A percentile compares a stretch with the other conserved stretches of the same genome.
Conservation (phyloP, 2,113 vertebrate genomes). For the Gallinago jamesoni region DNA sequence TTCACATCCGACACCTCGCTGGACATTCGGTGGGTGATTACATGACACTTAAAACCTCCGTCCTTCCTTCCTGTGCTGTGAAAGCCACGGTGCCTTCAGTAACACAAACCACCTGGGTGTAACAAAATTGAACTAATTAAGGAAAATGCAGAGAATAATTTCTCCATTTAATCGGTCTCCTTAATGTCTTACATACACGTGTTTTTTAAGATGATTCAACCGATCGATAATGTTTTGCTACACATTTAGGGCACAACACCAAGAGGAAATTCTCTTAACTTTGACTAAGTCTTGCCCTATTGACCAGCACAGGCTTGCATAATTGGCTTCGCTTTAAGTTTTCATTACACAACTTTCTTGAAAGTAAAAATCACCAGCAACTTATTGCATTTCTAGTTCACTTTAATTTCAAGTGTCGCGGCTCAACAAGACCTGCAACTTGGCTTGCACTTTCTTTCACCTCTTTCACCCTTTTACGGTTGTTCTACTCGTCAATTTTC, state of each 20-base stretch:
- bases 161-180: not conserved
- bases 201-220: not conserved
- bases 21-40: not conserved
- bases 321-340: not conserved
- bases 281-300: not conserved
- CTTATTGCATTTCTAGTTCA: not conserved
- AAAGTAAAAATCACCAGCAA: not conserved
- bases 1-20: not conserved
- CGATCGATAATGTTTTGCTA: not conserved
- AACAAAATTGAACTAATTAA: not conserved
- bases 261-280: not conserved
- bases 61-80: not conserved
- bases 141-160: not conserved
- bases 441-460: not conserved
- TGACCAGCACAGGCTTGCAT: not conserved
- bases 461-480: not conserved
- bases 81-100: not conserved
- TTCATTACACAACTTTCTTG: not conserved
- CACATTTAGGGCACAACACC: not conserved
- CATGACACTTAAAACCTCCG: not conserved
- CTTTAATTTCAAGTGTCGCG: not conserved
- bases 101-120: not conserved
- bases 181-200: not conserved
- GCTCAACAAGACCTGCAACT: not conserved
- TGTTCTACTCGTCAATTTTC: not conserved